A percentile compares a stretch with the other conserved stretches of the same genome.
phyloP scores from a whole-genome alignment of 2,888 invertebrate genomes.

The Antheraea yamamai region DNA sequence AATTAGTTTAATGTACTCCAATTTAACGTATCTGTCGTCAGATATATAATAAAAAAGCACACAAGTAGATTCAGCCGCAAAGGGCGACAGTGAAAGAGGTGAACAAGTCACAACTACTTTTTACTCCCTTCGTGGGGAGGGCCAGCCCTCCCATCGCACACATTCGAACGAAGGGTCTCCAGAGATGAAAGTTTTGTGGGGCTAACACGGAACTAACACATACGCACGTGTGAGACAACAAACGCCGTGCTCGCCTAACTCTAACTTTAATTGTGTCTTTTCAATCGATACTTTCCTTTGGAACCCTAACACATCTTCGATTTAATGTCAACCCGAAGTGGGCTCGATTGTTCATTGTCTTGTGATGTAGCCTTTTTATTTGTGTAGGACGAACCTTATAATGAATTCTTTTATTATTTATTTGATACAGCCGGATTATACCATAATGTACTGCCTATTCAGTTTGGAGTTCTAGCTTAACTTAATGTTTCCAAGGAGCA shows the following conservation, averaged over 20 bases:
- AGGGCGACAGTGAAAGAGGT: conserved; percentile 82
- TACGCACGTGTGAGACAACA: conserved; percentile 70
- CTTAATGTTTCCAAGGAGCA: neutral
- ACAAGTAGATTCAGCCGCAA: conserved; percentile 58
- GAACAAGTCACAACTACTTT: conserved; percentile 80
- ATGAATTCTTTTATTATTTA: conserved; percentile 9
- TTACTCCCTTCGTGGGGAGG: conserved; percentile 78
- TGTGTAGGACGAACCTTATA: conserved; percentile 30
- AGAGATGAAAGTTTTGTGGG: conserved; percentile 81
- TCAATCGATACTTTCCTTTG: conserved; percentile 75
- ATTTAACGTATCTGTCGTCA: neutral
- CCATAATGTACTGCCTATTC: conserved; percentile 1
- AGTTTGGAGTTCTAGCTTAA: neutral
- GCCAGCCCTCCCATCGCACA: conserved; percentile 55
- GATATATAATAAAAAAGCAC: conserved; percentile 53
- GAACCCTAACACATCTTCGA: conserved; percentile 52
- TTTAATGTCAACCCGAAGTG: conserved; percentile 45
- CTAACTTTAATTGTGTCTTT: conserved; percentile 82
- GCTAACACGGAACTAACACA: conserved; percentile 71
- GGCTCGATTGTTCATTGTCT: conserved; percentile 40
- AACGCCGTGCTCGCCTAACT: conserved; percentile 77
- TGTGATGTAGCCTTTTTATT: conserved; percentile 44
- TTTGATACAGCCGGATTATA: neutral
- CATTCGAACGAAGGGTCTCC: conserved; percentile 60
- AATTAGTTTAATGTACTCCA: neutral